These are phyloP conservation scores for Phyllotis vaccarum DNA, from an alignment of 2,797 vertebrate species.

Conservation along the genomic window DNA sequence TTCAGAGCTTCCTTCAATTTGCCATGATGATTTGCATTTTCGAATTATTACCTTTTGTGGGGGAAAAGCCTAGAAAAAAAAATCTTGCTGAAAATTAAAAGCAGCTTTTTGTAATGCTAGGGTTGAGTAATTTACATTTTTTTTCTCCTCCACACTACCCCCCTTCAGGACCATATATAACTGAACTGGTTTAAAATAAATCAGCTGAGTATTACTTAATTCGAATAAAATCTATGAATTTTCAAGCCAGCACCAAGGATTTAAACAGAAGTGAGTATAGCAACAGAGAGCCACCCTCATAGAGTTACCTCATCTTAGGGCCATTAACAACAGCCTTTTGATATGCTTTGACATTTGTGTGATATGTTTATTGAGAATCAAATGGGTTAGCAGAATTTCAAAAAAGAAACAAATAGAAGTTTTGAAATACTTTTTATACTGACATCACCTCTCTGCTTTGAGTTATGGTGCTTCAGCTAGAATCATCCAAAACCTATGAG, in stretches of 20 bases:
- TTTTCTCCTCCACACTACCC: not conserved
- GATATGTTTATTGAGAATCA: slow-evolving; percentile 29
- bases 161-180: not conserved
- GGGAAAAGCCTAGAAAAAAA: slow-evolving; percentile 4
- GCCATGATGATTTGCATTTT: slow-evolving; percentile 55
- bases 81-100: slow-evolving; percentile 42
- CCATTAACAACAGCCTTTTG: not conserved
- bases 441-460: not conserved
- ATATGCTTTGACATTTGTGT: slow-evolving; percentile 31
- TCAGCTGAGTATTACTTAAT: not conserved
- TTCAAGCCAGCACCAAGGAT: not conserved
- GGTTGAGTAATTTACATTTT: not conserved
- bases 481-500: not conserved
- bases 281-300: not conserved
- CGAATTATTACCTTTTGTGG: not conserved
- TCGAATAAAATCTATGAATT: slow-evolving; percentile 17
- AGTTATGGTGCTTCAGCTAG: not conserved
- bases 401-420: slow-evolving; percentile 4
- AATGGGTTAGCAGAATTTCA: not conserved
- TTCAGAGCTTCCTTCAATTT: slow-evolving; percentile 43
- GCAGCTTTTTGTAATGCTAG: not conserved
- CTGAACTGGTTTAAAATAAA: not conserved
- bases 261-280: not conserved
- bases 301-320: not conserved
- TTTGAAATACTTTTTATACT: slow-evolving; percentile 27